Evolutionary conservation across 2,888 invertebrate genomes (phyloP).

Genomic region (Hydriomena furcata): DNA sequence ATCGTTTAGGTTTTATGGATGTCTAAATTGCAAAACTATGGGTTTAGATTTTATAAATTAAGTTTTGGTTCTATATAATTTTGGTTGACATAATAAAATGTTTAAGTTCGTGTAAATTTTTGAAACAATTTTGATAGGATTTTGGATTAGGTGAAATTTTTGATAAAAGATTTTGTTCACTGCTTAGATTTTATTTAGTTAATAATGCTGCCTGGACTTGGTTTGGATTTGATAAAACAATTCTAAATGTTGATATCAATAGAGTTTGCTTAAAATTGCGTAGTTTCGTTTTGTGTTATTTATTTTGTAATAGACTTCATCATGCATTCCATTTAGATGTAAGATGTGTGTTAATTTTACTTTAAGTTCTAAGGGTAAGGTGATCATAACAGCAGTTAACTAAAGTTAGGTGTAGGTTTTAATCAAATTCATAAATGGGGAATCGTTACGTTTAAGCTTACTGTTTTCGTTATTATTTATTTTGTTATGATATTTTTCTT

Average conservation of each 20-base stretch:
- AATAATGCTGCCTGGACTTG: no score
- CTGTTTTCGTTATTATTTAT: constrained; percentile 77
- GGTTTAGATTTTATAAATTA: constrained; percentile 2
- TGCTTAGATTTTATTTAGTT: no score
- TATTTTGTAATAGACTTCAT: constrained; percentile 58
- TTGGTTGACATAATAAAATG: not conserved
- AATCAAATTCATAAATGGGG: constrained; percentile 61
- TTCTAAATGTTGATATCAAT: no score
- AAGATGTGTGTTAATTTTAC: constrained; percentile 30
- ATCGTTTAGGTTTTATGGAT: constrained; percentile 19
- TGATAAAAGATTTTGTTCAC: not conserved
- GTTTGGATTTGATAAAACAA: no score
- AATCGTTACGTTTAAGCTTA: constrained; percentile 82
- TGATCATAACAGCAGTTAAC: constrained; percentile 13
- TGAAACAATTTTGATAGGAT: not conserved
- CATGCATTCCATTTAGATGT: constrained; percentile 59
- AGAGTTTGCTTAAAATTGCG: constrained; percentile 2
- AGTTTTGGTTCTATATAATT: not conserved
- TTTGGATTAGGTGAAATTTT: not conserved
- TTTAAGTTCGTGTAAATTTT: not conserved
- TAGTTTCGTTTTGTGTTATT: constrained; percentile 25
- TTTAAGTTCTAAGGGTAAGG: constrained; percentile 32
- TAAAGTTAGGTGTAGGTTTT: constrained; percentile 31
- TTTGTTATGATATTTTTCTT: constrained; percentile 73
- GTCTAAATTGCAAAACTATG: constrained; percentile 26